Percentiles rank a stretch among this genome's conserved stretches.
Conservation (phyloP, 2,113 vertebrate species). For the Lepisosteus oculatus region DNA sequence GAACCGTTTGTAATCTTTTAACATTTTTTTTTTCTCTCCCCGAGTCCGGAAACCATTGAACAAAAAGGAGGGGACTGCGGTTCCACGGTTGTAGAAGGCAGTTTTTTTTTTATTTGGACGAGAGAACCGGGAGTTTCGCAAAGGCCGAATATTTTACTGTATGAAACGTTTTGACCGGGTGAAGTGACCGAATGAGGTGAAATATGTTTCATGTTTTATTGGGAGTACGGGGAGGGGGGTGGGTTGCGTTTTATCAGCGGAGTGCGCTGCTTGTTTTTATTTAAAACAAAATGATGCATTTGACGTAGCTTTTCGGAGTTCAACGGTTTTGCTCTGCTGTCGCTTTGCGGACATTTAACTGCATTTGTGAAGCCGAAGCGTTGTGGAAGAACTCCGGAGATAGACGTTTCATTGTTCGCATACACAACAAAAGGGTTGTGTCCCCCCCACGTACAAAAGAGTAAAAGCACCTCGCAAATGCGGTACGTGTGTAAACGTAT, state of each 20-base stretch:
- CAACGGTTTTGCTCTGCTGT: background rate
- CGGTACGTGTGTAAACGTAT: background rate
- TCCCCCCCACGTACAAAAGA: background rate
- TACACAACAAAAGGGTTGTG: constrained; percentile 31
- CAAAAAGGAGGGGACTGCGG: background rate
- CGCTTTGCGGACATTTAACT: background rate
- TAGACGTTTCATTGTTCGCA: constrained; percentile 16
- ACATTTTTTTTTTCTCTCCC: constrained; percentile 14
- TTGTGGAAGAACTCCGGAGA: background rate
- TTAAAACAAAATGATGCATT: background rate
- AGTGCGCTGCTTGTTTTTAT: background rate
- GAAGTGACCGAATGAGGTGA: constrained; percentile 86
- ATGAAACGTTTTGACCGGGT: constrained; percentile 54
- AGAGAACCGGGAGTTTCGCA: constrained; percentile 19
- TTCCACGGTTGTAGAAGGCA: constrained; percentile 7
- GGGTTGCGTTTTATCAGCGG: constrained; percentile 19
- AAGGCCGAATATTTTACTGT: constrained; percentile 46
- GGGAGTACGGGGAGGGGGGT: constrained; percentile 40
- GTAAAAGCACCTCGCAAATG: constrained; percentile 1
- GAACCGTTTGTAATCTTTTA: constrained; percentile 66
- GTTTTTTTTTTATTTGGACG: background rate
- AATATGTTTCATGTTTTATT: constrained; percentile 51
- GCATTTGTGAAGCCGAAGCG: background rate
- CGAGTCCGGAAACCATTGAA: background rate
- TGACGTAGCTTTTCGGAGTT: background rate